A percentile compares a stretch with the other conserved stretches of the same genome.
Evolutionary conservation across 92 coral and sea anemone genomes (phyloP).

Genomic region (Paragorgia papillata): DNA sequence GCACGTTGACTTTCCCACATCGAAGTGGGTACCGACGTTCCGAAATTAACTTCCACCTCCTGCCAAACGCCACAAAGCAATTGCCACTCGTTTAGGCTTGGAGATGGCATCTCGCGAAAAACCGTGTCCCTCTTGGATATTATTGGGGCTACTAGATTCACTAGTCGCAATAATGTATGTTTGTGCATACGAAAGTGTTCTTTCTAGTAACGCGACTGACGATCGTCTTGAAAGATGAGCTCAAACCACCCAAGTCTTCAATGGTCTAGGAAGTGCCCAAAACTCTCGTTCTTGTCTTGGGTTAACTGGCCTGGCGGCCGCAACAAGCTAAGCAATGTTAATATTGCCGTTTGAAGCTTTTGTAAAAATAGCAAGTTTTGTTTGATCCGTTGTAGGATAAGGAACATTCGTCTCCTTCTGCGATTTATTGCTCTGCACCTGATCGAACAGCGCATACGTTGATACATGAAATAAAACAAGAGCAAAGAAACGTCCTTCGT

Average conservation of each 20-base stretch:
- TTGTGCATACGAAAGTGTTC: conserved; percentile 67
- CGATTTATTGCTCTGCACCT: background rate
- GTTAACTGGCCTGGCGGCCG: background rate
- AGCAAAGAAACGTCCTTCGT: background rate
- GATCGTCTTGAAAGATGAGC: conserved; percentile 43
- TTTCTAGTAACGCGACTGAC: conserved; percentile 67
- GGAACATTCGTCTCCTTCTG: background rate
- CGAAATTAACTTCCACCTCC: conserved; percentile 44
- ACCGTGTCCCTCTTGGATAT: conserved; percentile 36
- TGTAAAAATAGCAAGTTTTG: background rate
- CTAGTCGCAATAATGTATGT: conserved; percentile 59
- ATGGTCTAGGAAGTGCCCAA: conserved; percentile 53
- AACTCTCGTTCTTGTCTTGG: conserved; percentile 15
- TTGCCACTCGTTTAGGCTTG: conserved; percentile 34
- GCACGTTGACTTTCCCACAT: conserved; percentile 49
- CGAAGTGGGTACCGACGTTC: conserved; percentile 30
- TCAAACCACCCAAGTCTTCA: conserved; percentile 59
- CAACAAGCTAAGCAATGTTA: conserved; percentile 5
- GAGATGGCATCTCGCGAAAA: conserved; percentile 37
- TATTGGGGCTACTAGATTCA: conserved; percentile 50
- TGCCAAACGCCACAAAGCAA: conserved; percentile 29
- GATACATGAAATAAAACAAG: conserved; percentile 1
- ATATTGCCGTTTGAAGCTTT: background rate
- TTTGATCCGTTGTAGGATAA: background rate
- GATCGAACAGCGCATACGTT: background rate